These are phyloP conservation scores for Taurulus bubalis DNA, from an alignment of 2,113 vertebrate species.

Conservation along the genomic window DNA sequence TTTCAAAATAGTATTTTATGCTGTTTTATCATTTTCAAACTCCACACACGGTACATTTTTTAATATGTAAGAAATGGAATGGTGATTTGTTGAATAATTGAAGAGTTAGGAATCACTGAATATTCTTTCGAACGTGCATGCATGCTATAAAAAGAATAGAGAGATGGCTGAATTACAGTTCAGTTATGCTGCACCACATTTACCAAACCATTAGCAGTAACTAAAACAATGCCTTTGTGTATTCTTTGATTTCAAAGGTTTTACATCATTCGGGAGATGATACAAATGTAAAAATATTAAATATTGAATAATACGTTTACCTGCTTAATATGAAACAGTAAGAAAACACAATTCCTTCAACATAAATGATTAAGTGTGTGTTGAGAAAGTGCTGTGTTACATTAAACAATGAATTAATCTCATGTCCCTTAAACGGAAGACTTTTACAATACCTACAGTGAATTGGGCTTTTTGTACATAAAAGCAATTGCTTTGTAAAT, in stretches of 20 bases:
- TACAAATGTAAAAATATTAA: slow-evolving; percentile 37
- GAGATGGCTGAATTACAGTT: slow-evolving; percentile 52
- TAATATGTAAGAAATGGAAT: slow-evolving; percentile 80
- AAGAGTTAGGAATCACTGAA: slow-evolving; percentile 78
- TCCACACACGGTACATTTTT: slow-evolving; percentile 76
- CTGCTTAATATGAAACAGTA: slow-evolving; percentile 29
- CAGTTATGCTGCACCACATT: slow-evolving; percentile 34
- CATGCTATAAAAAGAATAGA: slow-evolving; percentile 75
- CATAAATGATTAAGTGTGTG: slow-evolving; percentile 69
- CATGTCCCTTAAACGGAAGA: slow-evolving; percentile 80
- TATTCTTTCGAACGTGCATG: slow-evolving; percentile 71
- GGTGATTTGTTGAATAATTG: slow-evolving; percentile 82
- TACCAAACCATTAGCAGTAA: slow-evolving; percentile 26
- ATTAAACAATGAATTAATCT: slow-evolving; percentile 76
- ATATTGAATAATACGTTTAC: slow-evolving; percentile 50
- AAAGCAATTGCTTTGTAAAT: slow-evolving; percentile 80
- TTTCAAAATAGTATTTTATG: slow-evolving; percentile 83
- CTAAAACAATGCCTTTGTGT: slow-evolving; percentile 46
- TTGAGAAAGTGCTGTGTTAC: slow-evolving; percentile 58
- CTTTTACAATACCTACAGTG: slow-evolving; percentile 85
- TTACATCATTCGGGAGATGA: slow-evolving; percentile 28
- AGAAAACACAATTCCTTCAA: slow-evolving; percentile 46
- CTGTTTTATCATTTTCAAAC: slow-evolving; percentile 83
- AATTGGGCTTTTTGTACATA: slow-evolving; percentile 78
- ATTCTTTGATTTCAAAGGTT: slow-evolving; percentile 23